phyloP scores from a whole-genome alignment of 2,797 vertebrate genomes.

The Gallinago solitaria region DNA sequence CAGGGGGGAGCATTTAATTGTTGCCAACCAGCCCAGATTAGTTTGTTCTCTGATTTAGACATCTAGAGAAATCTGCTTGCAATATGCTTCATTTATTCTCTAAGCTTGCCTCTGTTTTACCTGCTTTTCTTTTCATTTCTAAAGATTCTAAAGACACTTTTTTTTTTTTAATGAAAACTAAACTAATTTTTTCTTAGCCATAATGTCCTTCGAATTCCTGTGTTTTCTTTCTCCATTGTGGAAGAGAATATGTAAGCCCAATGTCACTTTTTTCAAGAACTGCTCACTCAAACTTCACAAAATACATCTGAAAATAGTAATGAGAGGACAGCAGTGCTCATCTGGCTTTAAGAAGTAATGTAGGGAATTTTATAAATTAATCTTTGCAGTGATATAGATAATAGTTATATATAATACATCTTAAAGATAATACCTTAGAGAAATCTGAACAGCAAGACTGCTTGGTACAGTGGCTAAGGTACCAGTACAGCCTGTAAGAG shows the following conservation, averaged over 20 bases:
- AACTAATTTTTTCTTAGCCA: background rate
- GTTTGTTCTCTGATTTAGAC: background rate
- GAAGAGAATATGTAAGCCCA: background rate
- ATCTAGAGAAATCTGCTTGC: background rate
- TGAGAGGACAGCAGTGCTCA: background rate
- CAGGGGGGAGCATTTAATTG: background rate
- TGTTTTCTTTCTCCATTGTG: background rate
- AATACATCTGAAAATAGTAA: background rate
- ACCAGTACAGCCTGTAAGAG: background rate
- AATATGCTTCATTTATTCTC: background rate
- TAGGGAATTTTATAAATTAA: background rate
- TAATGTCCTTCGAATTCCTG: background rate
- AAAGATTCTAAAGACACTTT: background rate
- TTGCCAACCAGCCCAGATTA: background rate
- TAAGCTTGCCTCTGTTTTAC: background rate
- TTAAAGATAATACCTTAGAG: background rate
- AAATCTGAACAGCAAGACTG: background rate
- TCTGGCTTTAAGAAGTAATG: background rate
- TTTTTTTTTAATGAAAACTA: background rate
- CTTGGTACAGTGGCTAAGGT: background rate
- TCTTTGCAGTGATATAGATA: background rate
- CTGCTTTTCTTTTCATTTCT: background rate
- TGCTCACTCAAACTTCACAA: background rate
- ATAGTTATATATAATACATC: background rate
- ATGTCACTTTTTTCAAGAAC: background rate